Evolutionary conservation across 2,113 vertebrate species (phyloP).

Genomic region (Ophiodon elongatus): DNA sequence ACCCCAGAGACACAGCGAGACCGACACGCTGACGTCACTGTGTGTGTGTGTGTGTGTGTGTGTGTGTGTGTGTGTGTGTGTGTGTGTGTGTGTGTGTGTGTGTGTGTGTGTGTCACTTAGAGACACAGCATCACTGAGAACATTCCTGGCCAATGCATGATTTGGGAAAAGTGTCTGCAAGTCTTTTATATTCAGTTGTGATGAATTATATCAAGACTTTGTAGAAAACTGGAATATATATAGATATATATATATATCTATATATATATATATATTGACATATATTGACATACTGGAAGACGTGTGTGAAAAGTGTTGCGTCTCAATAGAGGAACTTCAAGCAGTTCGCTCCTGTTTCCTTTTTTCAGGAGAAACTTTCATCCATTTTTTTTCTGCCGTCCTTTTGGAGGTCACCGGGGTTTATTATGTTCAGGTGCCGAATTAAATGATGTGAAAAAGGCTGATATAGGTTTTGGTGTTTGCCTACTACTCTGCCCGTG

Average conservation of each 20-base stretch:
- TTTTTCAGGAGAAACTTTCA: background rate
- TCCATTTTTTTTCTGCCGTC: background rate
- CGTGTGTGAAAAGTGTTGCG: background rate
- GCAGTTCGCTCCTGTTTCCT: background rate
- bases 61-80: conserved; percentile 21
- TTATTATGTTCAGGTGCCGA: background rate
- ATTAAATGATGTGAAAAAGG: conserved; percentile 60
- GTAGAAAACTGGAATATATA: background rate
- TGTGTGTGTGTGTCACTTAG: conserved; percentile 11
- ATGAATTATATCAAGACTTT: background rate
- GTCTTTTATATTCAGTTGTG: background rate
- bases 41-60: conserved; percentile 27
- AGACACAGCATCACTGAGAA: background rate
- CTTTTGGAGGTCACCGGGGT: background rate
- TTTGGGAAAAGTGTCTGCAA: too few relatives aligned
- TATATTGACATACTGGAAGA: too few relatives aligned
- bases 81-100: conserved; percentile 11
- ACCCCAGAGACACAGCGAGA: conserved; percentile 69
- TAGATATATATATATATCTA: too few relatives aligned
- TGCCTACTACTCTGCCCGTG: conserved; percentile 57
- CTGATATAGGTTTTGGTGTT: conserved; percentile 49
- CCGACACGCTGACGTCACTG: conserved; percentile 53
- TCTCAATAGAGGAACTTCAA: background rate
- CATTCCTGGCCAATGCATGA: background rate
- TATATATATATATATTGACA: too few relatives aligned